Evolutionary conservation across 2,797 vertebrate genomes (phyloP).

Genomic region (Mormyrops boulengeri): DNA sequence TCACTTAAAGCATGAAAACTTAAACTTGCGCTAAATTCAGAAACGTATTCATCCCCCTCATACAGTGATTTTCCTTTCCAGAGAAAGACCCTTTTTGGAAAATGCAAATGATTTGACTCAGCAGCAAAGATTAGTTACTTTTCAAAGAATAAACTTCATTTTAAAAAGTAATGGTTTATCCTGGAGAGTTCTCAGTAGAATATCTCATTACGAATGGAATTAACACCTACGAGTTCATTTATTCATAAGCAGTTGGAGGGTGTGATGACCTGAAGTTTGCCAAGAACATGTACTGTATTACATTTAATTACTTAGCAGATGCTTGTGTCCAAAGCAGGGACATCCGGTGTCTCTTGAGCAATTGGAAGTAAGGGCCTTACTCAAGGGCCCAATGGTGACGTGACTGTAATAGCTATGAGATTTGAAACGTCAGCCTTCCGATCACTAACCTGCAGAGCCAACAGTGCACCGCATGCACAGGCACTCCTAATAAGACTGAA

Average conservation of each 20-base stretch:
- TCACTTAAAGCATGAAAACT: background rate
- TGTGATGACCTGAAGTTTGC: background rate
- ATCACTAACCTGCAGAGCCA: background rate
- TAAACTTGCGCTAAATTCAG: background rate
- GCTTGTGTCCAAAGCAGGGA: background rate
- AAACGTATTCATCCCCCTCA: background rate
- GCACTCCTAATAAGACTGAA: background rate
- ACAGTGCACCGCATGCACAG: background rate
- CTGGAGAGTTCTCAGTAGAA: background rate
- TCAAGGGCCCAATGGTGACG: background rate
- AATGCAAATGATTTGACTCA: background rate
- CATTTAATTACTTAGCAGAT: background rate
- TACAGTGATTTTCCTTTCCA: background rate
- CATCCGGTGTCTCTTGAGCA: background rate
- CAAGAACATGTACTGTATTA: background rate
- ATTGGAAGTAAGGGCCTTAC: background rate
- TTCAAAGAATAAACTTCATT: background rate
- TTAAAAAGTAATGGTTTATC: background rate
- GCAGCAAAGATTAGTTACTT: background rate
- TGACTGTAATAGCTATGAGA: background rate
- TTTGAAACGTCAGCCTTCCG: background rate
- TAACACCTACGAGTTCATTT: background rate
- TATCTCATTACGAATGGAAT: background rate
- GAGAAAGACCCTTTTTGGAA: background rate
- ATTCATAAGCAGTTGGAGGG: background rate